These are phyloP conservation scores for Ophonus ardosiacus DNA, from an alignment of 2,888 invertebrate species.

Conservation along the genomic window DNA sequence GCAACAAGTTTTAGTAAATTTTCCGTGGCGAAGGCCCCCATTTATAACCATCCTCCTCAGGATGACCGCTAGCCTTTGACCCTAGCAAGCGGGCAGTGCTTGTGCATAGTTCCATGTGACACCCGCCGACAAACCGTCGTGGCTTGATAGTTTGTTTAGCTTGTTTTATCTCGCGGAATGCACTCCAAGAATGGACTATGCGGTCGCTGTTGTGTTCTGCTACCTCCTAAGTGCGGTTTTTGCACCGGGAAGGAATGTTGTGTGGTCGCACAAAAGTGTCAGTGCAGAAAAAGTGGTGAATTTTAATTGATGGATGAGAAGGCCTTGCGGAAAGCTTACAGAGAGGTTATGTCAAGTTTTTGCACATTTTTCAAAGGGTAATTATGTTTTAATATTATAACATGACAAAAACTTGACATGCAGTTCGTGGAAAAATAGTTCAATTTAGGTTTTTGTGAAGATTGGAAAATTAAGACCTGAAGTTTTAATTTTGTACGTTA, in stretches of 20 bases:
- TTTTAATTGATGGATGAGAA: conserved; percentile 40
- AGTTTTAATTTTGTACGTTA: too few relatives aligned
- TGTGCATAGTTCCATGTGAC: conserved; percentile 47
- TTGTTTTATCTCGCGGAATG: too few relatives aligned
- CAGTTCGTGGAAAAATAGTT: neutral
- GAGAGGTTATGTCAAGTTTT: neutral
- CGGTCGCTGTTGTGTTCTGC: too few relatives aligned
- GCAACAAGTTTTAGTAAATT: too few relatives aligned
- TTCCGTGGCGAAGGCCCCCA: too few relatives aligned
- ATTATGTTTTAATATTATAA: conserved; percentile 32
- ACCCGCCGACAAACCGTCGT: neutral
- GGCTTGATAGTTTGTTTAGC: conserved; percentile 9
- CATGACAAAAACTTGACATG: conserved; percentile 5
- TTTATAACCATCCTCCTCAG: neutral
- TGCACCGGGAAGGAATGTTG: conserved; percentile 36
- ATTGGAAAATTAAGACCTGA: neutral
- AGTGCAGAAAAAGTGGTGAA: conserved; percentile 40
- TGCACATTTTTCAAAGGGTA: conserved; percentile 26
- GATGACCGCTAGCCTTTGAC: conserved; percentile 34
- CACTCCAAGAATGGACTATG: neutral
- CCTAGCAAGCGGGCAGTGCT: neutral
- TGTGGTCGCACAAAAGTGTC: conserved; percentile 4
- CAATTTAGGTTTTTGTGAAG: conserved; percentile 16
- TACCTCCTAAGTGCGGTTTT: conserved; percentile 23
- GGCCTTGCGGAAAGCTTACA: conserved; percentile 39